Percentiles rank a stretch among this genome's conserved stretches.
These are phyloP conservation scores for Steinernema scapterisci DNA, from an alignment of 2,888 invertebrate genomes.

Conservation along the genomic window DNA sequence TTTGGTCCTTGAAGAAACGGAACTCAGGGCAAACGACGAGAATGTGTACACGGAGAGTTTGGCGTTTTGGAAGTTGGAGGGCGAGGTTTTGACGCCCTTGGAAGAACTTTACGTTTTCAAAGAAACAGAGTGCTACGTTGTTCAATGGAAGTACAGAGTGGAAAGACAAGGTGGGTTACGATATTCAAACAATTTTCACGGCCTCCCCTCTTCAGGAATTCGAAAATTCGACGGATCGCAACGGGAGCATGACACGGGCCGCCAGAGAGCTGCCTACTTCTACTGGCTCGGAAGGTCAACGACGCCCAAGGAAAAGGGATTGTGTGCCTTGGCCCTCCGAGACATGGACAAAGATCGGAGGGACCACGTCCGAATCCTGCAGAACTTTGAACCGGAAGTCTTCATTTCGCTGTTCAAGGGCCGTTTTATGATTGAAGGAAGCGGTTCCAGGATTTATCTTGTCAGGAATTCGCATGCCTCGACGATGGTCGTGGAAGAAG, in stretches of 20 bases:
- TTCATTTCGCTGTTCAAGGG: constrained; percentile 47
- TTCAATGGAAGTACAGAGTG: constrained; percentile 60
- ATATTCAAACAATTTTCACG: neutral
- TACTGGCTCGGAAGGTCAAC: constrained; percentile 58
- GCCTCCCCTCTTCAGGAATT: constrained; percentile 42
- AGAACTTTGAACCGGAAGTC: constrained; percentile 46
- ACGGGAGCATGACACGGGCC: constrained; percentile 54
- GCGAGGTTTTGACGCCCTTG: constrained; percentile 46
- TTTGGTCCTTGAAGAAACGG: constrained; percentile 39
- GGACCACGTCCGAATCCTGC: constrained; percentile 44
- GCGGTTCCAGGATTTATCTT: neutral
- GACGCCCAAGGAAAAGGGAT: constrained; percentile 48
- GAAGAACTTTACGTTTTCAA: constrained; percentile 45
- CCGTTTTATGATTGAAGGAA: neutral
- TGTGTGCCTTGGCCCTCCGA: constrained; percentile 57
- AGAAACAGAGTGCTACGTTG: constrained; percentile 54
- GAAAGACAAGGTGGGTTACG: constrained; percentile 46
- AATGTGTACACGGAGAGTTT: constrained; percentile 53
- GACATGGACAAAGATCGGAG: constrained; percentile 53
- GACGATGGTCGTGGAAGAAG: neutral
- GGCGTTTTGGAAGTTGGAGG: constrained; percentile 44
- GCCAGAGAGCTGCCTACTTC: constrained; percentile 56
- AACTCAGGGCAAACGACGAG: constrained; percentile 46
- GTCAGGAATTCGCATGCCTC: constrained; percentile 1
- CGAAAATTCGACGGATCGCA: constrained; percentile 40